Conservation (phyloP, 2,113 vertebrate species). For the Limnothrissa miodon region DNA sequence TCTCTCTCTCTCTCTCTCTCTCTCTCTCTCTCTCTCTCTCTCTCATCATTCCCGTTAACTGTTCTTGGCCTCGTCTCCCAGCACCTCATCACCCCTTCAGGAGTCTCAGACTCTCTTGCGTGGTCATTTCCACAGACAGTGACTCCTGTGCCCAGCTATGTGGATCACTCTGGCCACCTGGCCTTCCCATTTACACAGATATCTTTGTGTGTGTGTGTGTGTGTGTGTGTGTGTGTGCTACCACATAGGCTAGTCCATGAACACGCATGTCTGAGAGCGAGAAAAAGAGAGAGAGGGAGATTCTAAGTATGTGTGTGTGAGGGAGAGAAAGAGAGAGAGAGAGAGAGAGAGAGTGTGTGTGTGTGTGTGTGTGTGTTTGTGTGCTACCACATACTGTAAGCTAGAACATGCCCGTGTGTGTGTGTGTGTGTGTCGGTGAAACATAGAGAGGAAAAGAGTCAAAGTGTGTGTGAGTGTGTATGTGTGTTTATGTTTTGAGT, state of each 20-base stretch:
- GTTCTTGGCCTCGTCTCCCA: background rate
- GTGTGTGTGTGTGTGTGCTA: background rate
- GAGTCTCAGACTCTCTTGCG: background rate
- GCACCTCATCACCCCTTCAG: background rate
- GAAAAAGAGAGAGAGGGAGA: no score
- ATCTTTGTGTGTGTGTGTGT: background rate
- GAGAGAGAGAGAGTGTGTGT: no score
- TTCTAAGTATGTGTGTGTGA: no score
- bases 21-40: background rate
- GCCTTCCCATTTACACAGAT: background rate
- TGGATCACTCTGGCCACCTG: background rate
- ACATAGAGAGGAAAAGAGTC: background rate
- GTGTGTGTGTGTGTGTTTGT: background rate
- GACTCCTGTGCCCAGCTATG: background rate
- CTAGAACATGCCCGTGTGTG: no score
- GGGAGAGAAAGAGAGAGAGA: no score
- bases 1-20: background rate
- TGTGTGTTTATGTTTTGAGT: background rate
- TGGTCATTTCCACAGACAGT: background rate
- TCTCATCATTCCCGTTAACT: background rate
- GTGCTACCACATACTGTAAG: background rate
- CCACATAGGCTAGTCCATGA: no score
- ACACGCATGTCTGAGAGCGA: no score
- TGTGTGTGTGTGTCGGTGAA: background rate
- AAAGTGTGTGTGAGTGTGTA: background rate